These are phyloP conservation scores for Silvanus unidentatus DNA, from an alignment of 2,888 invertebrate genomes.

Conservation along the genomic window DNA sequence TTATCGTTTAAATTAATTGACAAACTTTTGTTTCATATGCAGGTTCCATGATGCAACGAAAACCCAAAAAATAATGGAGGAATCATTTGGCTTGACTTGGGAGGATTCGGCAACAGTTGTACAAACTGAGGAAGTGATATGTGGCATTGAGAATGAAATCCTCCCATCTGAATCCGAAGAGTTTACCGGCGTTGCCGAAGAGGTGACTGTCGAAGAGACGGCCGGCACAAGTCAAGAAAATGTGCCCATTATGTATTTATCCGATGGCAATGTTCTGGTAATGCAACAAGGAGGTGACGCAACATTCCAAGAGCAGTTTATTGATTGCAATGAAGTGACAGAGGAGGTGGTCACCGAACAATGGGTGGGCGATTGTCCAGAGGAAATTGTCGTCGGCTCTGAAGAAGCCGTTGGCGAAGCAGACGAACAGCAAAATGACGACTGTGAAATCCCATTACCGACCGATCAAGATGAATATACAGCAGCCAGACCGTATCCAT, in stretches of 20 bases:
- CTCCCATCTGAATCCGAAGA: constrained; percentile 36
- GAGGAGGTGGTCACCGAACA: constrained; percentile 79
- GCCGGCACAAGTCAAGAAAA: constrained; percentile 16
- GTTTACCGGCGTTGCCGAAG: constrained; percentile 42
- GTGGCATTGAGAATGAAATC: constrained; percentile 49
- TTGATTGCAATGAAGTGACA: constrained; percentile 54
- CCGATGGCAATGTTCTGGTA: constrained; percentile 42
- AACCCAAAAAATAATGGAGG: constrained; percentile 33
- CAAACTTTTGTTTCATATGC: neutral
- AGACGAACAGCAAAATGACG: constrained; percentile 54
- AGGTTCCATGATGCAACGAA: neutral
- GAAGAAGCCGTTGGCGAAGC: constrained; percentile 51
- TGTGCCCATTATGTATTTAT: constrained; percentile 41
- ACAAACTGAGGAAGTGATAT: constrained; percentile 51
- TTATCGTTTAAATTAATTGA: neutral
- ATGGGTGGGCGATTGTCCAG: constrained; percentile 69
- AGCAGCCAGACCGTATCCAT: constrained; percentile 73
- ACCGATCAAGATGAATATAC: constrained; percentile 76
- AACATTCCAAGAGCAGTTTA: constrained; percentile 46
- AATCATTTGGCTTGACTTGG: constrained; percentile 42
- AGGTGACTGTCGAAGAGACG: constrained; percentile 10
- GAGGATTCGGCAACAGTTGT: constrained; percentile 43
- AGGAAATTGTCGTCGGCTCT: constrained; percentile 50
- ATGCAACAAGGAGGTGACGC: constrained; percentile 32
- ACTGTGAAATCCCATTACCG: constrained; percentile 68